Evolutionary conservation across 2,888 invertebrate species (phyloP), one percentile per base, ranked within the genome.

Genomic region (Gordius sp.): DNA sequence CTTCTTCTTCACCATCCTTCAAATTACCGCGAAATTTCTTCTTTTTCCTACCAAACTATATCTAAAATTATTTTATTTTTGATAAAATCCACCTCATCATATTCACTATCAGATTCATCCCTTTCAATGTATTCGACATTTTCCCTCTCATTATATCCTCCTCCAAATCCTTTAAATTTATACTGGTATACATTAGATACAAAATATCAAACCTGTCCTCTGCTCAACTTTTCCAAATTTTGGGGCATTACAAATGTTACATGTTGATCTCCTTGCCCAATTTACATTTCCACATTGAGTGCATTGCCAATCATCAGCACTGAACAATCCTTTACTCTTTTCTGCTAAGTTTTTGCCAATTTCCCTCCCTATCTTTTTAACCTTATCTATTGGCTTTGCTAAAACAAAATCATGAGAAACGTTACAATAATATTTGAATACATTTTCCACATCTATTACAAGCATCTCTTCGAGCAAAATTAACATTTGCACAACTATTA

Each of bases 281-380:
- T 97, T 97, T 13, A 97, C 93, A 71, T 97, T 97, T n/a, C 91
- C 91, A 73, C 97, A 97, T 74, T 91, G 91, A 71, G 83, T 85
- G 70, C 97, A 97, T 68, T 89, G 86, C 97, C 97, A 97, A 71
- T 97, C 97, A 69, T 97, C 93, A 39, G 97, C 93, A 71, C 86
- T 85, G 69, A 80, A 80, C 60, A 89, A 74, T n/a, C 89, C 89
- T 63, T 85, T 78, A 27, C 65, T 65, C 71, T 93, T 93, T 69
- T 97, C 97, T 0, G 97, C 97, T 33, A 89, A 85, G 24, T 81
- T 82, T 73, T 93, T 93, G 2, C 97, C 97, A 63, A 97, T 91
- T 73, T 93, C 93, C 59, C 83, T 82, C 0, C 89, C 71, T 47
- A 57, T 54, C 23, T 27, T 54, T 20, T 54, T 54, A 13, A 24